Evolutionary conservation across 2,113 vertebrate species (phyloP), one percentile per base, ranked within the genome.

Genomic region (Callopanchax toddi): DNA sequence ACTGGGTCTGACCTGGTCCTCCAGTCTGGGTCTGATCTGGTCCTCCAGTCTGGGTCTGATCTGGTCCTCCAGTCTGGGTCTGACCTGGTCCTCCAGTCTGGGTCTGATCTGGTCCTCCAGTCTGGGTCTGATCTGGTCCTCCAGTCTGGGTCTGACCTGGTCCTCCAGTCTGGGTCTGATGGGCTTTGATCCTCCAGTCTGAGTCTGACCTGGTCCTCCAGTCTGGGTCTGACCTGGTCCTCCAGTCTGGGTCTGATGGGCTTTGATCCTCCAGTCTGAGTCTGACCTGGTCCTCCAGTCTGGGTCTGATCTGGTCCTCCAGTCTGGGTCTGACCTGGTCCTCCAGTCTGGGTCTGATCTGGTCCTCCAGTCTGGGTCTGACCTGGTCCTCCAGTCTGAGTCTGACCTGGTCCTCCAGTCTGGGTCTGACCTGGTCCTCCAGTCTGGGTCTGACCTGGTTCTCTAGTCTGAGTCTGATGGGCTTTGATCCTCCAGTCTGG

Each of bases 51-150:
- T 16, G 17, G 5, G 17, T 16, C 17, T n/a, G 40, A 42, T n/a
- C n/a, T n/a, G n/a, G n/a, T n/a, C n/a, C 40, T 37, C 12, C 12
- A 11, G 9, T 10, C 11, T 68, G 60, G 32, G 49, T 34, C 93
- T 76, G 90, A 97, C 96, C 95, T 97, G n/a, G n/a, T n/a, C n/a
- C n/a, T n/a, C 40, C 40, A 42, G 17, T 32, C 29, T 16, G 17
- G 5, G 17, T 16, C 17, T n/a, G 40, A 42, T n/a, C n/a, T n/a
- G n/a, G n/a, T n/a, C n/a, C 40, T 37, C 12, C 12, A 11, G 9
- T 10, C 11, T 68, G 13, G n/a, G n/a, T n/a, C n/a, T n/a, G n/a
- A n/a, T n/a, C n/a, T n/a, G n/a, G n/a, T n/a, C n/a, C n/a, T n/a
- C 40, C 40, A 42, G 17, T 32, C 29, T 16, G 17, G 5, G 17